These are phyloP conservation scores for Microplitis manilae DNA, from an alignment of 2,888 invertebrate species.

Conservation along the genomic window DNA sequence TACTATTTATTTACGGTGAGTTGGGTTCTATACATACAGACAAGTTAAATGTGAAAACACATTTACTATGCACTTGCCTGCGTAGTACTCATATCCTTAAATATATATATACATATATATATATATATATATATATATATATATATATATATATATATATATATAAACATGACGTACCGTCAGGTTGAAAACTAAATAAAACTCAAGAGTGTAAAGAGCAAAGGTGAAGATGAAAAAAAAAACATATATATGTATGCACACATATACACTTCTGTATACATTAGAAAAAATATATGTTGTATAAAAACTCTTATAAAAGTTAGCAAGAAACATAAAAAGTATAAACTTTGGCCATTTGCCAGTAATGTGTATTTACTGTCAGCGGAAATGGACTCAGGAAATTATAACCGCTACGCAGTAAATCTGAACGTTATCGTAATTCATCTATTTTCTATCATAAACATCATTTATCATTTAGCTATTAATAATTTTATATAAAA, in stretches of 20 bases:
- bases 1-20: slow-evolving; percentile 7
- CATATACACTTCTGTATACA: not conserved
- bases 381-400: not conserved
- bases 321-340: not conserved
- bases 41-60: slow-evolving; percentile 19
- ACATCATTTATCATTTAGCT: not conserved
- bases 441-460: not conserved
- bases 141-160: slow-evolving; percentile 6
- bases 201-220: not conserved
- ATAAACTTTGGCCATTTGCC: not conserved
- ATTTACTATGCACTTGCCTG: slow-evolving; percentile 27
- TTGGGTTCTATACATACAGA: not conserved
- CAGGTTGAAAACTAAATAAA: not conserved
- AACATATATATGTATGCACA: not conserved
- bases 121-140: slow-evolving; percentile 12
- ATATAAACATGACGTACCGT: not conserved
- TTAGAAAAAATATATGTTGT: not conserved
- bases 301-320: not conserved
- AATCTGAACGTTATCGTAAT: not conserved
- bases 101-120: slow-evolving; percentile 10
- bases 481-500: not conserved
- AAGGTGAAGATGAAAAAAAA: not conserved
- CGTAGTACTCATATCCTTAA: not conserved
- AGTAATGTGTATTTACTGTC: not conserved
- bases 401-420: not conserved